phyloP scores from a whole-genome alignment of 2,888 invertebrate species.

The Cloeon dipterum region DNA sequence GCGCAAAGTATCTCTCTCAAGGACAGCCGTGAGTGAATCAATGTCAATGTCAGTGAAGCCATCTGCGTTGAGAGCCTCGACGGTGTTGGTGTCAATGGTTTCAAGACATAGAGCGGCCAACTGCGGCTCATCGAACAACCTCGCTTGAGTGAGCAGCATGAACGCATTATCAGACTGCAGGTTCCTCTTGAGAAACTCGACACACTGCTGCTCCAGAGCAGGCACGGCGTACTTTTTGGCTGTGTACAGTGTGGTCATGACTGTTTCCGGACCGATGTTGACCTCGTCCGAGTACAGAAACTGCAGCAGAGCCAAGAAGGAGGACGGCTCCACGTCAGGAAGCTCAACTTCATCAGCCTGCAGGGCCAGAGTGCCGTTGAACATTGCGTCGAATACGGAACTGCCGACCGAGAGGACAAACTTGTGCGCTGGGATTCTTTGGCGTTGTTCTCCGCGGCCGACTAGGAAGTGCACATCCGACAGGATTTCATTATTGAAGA shows the following conservation, averaged over 20 bases:
- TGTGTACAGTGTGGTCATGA: slow-evolving; percentile 67
- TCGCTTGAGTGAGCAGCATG: slow-evolving; percentile 48
- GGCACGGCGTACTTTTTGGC: slow-evolving; percentile 75
- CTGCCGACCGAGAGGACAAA: slow-evolving; percentile 61
- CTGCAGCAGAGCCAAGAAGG: slow-evolving; percentile 48
- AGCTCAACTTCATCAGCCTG: slow-evolving; percentile 48
- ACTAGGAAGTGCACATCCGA: slow-evolving; percentile 59
- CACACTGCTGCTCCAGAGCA: slow-evolving; percentile 59
- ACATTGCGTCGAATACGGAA: slow-evolving; percentile 72
- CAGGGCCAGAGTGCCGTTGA: slow-evolving; percentile 50
- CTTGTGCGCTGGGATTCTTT: slow-evolving; percentile 55
- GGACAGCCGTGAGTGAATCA: slow-evolving; percentile 49
- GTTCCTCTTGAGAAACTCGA: slow-evolving; percentile 49
- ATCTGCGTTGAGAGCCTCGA: slow-evolving; percentile 55
- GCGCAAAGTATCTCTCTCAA: slow-evolving; percentile 54
- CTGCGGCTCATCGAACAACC: slow-evolving; percentile 62
- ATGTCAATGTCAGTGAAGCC: slow-evolving; percentile 63
- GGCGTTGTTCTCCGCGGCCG: slow-evolving; percentile 40
- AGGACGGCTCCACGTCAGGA: slow-evolving; percentile 63
- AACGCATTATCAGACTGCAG: slow-evolving; percentile 66
- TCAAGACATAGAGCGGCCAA: slow-evolving; percentile 59
- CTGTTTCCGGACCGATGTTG: slow-evolving; percentile 60
- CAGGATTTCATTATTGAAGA: slow-evolving; percentile 38
- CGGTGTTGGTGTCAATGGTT: slow-evolving; percentile 62
- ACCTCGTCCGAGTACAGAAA: slow-evolving; percentile 64